Evolutionary conservation across 2,113 vertebrate genomes (phyloP), one percentile per base, ranked within the genome.

Genomic region (Morone saxatilis): DNA sequence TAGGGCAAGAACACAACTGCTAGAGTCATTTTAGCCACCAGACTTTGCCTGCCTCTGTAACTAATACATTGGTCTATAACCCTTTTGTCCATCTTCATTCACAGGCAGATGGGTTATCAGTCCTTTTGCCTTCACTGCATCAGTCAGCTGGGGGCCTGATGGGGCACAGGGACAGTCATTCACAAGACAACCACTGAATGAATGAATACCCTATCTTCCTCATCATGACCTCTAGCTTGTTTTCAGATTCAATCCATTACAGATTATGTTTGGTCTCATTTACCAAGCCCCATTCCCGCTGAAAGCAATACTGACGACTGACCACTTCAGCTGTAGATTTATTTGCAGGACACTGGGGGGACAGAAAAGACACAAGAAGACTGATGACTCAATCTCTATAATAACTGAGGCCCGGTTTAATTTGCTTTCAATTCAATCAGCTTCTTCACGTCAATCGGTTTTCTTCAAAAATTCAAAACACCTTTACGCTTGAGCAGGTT

Each of bases 341-440:
- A 92, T 90, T 87, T 81, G 66, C 67, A 75, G 71, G 78, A 78
- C 6, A 47, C 75, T 73, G 4, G 1, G 43, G 77, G 67, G 86
- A 86, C 71, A 31, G 59, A 76, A 76, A 77, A 86, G 72, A 87
- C 74, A 85, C 61, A 62, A 54, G 65, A 83, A 89, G 88, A 93
- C 80, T 56, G 82, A 92, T 88, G 90, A 85, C 70, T 88, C 84
- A 77, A 80, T 91, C 76, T 70, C 75, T 71, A 62, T 90, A 87
- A 91, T 88, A 81, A 89, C 74, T 25, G 0, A 14, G 50, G 47
- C 31, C 50, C 5, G 0, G 31, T 78, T 89, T 78, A 67, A 89
- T 89, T 91, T 85, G 57, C 75, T 74, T 82, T 76, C 61, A 85
- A 47, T 67, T 87, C 77, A 88, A 80, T 91, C 83, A 76, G 63